Evolutionary conservation across 53 echinoderm and acorn worm genomes (phyloP), one percentile per base, ranked within the genome.

Genomic region (Astropecten irregularis): DNA sequence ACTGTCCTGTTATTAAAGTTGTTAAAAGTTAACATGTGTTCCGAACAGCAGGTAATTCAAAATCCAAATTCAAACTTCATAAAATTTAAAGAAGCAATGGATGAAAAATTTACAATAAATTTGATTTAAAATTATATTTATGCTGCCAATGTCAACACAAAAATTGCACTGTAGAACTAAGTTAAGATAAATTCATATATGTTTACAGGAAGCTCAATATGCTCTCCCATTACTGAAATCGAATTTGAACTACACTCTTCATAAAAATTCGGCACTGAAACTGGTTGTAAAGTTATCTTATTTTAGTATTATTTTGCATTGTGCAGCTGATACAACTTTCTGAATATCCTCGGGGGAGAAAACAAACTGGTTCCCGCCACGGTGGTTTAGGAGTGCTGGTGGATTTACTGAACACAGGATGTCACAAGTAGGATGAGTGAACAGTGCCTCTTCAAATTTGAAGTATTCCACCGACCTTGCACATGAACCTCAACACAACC

Each of bases 401-500:
- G 63, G 63, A 4, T 18, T 63, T 16, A 63, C 63, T 63, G 36
- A 63, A 34, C 63, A 63, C 63, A 63, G 36, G 63, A 63, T 16
- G 34, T 63, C 36, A 63, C 34, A 15, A 33, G 63, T 63, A 36
- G 63, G 63, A 63, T 63, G 63, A 63, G 63, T 63, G 63, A 63
- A 63, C 63, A 63, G 63, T 18, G 63, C 34, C 63, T 63, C 36
- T 31, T 63, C 35, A n/a, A 63, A 63, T 63, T 33, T 63, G 63
- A 34, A 63, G 63, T 63, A 63, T n/a, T 11, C 63, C 63, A 63
- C 16, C 63, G 18, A 63, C 63, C 63, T 63, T 63, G 63, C 63
- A 63, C 63, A 63, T 63, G 63, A 63, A 34, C 63, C 18, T 63
- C 63, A 63, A 63, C 63, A 63, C 63, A 18, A 63, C 38, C 63